A percentile compares a stretch with the other conserved stretches of the same genome.
These are phyloP conservation scores for Anastatus disparis DNA, from an alignment of 1,140 invertebrate genomes.

Conservation along the genomic window DNA sequence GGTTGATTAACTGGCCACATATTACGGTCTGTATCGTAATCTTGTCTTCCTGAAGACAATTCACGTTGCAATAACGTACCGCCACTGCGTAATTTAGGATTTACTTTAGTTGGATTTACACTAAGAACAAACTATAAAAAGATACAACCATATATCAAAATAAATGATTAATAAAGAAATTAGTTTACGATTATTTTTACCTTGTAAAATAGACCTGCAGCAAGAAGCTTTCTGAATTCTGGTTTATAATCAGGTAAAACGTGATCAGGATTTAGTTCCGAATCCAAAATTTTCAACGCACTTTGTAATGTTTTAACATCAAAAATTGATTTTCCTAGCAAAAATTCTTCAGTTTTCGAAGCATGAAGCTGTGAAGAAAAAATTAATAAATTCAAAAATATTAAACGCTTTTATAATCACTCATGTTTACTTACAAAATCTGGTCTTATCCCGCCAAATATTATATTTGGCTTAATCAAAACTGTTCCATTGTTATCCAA, in stretches of 20 bases:
- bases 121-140: constrained; percentile 68
- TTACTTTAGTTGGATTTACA: constrained; percentile 59
- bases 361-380: constrained; percentile 70
- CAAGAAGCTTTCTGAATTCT: constrained; percentile 74
- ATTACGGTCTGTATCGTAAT: constrained; percentile 74
- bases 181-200: constrained; percentile 54
- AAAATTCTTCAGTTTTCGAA: constrained; percentile 72
- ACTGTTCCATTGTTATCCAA: constrained; percentile 64
- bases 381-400: not conserved
- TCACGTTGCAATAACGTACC: constrained; percentile 64
- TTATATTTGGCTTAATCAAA: constrained; percentile 68
- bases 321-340: constrained; percentile 69
- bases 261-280: constrained; percentile 73
- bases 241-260: constrained; percentile 73
- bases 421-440: constrained; percentile 71
- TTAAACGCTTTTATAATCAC: not conserved
- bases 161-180: too few relatives aligned
- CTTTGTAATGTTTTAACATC: constrained; percentile 69
- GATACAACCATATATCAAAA: not conserved
- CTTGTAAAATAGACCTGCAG: constrained; percentile 81
- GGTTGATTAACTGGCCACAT: constrained; percentile 81
- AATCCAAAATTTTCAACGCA: constrained; percentile 70
- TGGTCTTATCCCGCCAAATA: constrained; percentile 75
- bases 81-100: constrained; percentile 58
- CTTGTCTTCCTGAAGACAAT: constrained; percentile 75